Evolutionary conservation across 2,113 vertebrate genomes (phyloP).

Genomic region (Aviceda subcristata): DNA sequence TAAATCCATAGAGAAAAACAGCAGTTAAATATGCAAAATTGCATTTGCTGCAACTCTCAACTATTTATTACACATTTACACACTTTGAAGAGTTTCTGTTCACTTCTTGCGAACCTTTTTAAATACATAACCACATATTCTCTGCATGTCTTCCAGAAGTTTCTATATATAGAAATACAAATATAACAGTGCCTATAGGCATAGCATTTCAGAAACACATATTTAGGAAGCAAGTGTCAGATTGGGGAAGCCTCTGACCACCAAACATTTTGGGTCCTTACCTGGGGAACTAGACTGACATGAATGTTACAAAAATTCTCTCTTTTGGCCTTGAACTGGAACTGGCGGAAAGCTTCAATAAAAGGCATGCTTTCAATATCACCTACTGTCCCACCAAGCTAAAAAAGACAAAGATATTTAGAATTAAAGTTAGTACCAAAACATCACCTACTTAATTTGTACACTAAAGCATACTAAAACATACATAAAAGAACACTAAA

Average conservation of each 20-base stretch:
- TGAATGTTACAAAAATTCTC: conserved; percentile 99
- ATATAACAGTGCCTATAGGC: background rate
- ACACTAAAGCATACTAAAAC: background rate
- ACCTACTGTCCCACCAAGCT: conserved; percentile 94
- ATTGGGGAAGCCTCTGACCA: background rate
- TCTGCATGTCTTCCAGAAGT: background rate
- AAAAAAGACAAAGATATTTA: background rate
- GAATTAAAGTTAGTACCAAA: background rate
- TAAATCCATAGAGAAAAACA: background rate
- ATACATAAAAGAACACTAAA: background rate
- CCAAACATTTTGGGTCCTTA: conserved; percentile 37
- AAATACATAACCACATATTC: no score
- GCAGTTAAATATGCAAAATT: background rate
- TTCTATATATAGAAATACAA: background rate
- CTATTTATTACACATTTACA: background rate
- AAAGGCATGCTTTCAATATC: conserved; percentile 99
- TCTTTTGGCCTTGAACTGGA: conserved; percentile 94
- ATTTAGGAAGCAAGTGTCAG: background rate
- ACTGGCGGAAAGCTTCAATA: conserved; percentile 96
- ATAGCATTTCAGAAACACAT: background rate
- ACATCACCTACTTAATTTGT: background rate
- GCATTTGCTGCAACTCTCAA: background rate
- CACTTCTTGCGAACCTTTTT: rapidly evolving
- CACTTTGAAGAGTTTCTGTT: background rate
- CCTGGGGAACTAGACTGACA: conserved; percentile 96